These are phyloP conservation scores for Cataglyphis livida DNA, from an alignment of 2,888 invertebrate species.

Conservation along the genomic window DNA sequence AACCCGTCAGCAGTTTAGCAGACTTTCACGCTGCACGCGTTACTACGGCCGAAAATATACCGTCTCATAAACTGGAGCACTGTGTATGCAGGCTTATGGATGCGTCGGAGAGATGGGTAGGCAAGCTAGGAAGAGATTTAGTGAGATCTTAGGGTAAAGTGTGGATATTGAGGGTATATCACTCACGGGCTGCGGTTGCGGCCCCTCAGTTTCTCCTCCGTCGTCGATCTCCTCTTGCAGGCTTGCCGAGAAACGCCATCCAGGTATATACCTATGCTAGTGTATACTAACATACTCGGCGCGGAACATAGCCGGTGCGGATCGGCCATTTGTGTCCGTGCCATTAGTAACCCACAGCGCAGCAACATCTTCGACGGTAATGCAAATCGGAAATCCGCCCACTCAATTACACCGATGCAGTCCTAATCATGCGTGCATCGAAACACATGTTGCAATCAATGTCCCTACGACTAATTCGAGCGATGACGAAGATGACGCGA, in stretches of 20 bases:
- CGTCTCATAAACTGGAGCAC: constrained; percentile 78
- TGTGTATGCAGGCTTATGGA: constrained; percentile 72
- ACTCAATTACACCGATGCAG: constrained; percentile 78
- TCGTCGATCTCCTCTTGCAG: constrained; percentile 38
- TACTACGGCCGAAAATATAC: constrained; percentile 72
- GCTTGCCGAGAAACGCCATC: constrained; percentile 68
- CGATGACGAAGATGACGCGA: constrained; percentile 59
- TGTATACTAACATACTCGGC: constrained; percentile 32
- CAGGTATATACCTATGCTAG: constrained; percentile 69
- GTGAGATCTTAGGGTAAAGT: constrained; percentile 82
- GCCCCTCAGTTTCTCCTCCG: constrained; percentile 54
- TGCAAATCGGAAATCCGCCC: constrained; percentile 82
- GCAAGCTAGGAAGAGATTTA: constrained; percentile 80
- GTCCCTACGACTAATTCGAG: constrained; percentile 68
- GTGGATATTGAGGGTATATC: constrained; percentile 84
- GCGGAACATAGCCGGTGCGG: constrained; percentile 54
- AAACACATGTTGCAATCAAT: constrained; percentile 73
- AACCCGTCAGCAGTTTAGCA: background rate
- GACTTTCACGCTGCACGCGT: constrained; percentile 18
- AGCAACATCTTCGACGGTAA: constrained; percentile 77
- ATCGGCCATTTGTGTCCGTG: constrained; percentile 73
- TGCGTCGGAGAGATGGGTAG: constrained; percentile 66
- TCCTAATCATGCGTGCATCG: constrained; percentile 75
- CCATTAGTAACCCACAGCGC: constrained; percentile 75
- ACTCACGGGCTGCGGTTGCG: constrained; percentile 81